Conservation (phyloP, 2,113 vertebrate genomes). For the Sminthopsis crassicaudata region DNA sequence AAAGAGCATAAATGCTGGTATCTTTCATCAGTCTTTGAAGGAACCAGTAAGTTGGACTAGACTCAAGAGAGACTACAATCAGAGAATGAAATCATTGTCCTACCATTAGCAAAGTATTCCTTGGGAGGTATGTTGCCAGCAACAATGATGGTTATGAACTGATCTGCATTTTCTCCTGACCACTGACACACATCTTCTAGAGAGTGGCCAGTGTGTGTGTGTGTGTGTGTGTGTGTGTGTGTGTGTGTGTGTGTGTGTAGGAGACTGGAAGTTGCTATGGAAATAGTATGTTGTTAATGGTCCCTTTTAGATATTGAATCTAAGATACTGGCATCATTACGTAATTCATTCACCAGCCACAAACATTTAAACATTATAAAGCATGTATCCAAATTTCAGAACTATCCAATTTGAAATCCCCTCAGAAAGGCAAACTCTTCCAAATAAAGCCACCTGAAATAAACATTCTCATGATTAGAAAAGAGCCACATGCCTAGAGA, state of each 20-base stretch:
- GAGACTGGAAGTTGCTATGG: not conserved
- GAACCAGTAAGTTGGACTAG: not conserved
- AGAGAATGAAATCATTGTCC: not conserved
- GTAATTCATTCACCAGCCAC: not conserved
- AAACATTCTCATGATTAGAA: too few species aligned
- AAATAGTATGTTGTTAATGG: not conserved
- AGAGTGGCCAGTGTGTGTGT: not conserved
- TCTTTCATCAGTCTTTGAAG: not conserved
- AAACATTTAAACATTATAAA: not conserved
- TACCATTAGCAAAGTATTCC: rapidly evolving
- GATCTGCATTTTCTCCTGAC: not conserved
- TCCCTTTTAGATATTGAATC: not conserved
- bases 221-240: too few species aligned
- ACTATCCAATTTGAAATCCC: too few species aligned
- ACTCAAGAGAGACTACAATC: too few species aligned
- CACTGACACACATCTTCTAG: not conserved
- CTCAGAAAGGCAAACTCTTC: too few species aligned
- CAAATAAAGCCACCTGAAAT: slow-evolving; percentile 39
- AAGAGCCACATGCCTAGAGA: too few species aligned
- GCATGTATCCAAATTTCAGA: too few species aligned
- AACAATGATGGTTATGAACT: rapidly evolving
- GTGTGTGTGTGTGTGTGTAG: too few species aligned
- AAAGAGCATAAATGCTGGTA: not conserved
- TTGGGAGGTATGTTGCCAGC: not conserved
- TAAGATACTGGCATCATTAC: not conserved